These are phyloP conservation scores for Zeus faber DNA, from an alignment of 2,113 vertebrate species.

Conservation along the genomic window DNA sequence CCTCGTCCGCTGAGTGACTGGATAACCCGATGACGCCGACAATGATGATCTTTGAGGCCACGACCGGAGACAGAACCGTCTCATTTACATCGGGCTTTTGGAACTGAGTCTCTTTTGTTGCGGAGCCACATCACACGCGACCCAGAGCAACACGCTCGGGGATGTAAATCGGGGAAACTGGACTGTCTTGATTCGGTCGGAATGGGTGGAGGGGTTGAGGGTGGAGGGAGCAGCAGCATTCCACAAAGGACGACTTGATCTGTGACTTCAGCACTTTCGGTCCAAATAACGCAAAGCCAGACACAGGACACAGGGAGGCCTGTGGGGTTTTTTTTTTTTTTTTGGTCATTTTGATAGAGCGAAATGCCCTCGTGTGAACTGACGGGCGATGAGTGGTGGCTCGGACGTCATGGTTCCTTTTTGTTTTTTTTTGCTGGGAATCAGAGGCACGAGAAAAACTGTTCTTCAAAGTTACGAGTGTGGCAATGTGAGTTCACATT, in stretches of 20 bases:
- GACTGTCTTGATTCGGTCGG: conserved; percentile 24
- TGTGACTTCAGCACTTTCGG: conserved; percentile 41
- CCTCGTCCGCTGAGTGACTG: too few species aligned
- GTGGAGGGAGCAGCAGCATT: conserved; percentile 44
- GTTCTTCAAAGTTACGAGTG: too few species aligned
- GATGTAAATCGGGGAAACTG: conserved; percentile 35
- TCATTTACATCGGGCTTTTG: conserved; percentile 66
- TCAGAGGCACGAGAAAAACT: neutral
- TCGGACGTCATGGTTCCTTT: conserved; percentile 14
- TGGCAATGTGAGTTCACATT: neutral
- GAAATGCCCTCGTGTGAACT: conserved; percentile 3
- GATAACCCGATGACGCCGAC: conserved; percentile 53
- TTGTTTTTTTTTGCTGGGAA: too few species aligned
- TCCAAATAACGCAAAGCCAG: conserved; percentile 29
- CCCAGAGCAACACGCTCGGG: conserved; percentile 28
- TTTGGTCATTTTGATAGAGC: conserved; percentile 19
- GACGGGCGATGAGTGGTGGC: neutral
- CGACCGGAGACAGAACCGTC: conserved; percentile 38
- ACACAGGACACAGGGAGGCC: conserved; percentile 8
- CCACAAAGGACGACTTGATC: conserved; percentile 50
- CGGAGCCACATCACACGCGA: conserved; percentile 22
- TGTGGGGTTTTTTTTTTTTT: too few species aligned
- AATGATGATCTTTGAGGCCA: conserved; percentile 63
- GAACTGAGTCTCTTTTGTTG: conserved; percentile 66
- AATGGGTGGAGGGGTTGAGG: neutral